Evolutionary conservation across 2,797 vertebrate species (phyloP), one percentile per base, ranked within the genome.

Genomic region (Alauda arvensis): DNA sequence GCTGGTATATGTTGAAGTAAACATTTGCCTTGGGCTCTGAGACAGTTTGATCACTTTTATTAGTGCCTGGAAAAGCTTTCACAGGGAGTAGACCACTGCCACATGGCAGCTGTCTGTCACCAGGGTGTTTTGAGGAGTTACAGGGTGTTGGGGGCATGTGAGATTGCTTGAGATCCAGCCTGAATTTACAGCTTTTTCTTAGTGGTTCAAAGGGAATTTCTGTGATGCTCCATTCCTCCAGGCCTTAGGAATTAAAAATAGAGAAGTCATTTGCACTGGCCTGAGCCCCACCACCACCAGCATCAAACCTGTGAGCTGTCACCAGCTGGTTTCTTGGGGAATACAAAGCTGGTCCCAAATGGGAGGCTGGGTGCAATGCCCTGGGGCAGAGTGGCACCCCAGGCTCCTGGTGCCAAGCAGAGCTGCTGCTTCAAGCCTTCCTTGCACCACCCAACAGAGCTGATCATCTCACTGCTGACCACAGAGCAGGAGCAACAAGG

Each of bases 281-380:
- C 12, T 77, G 39, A 79, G n/a, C 18, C 28, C 12, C 1, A 0
- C 14, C 17, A 26, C 9, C 8, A 19, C 15, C 23, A 42, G 8
- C 42, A 13, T 17, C 56, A 83, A 51, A 34, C 19, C 31, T 79
- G 29, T 48, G 21, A 75, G 42, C 7, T 17, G 4, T 56, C 9
- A 1, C 33, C 14, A 19, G 2, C 1, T 56, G 39, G 5, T 42
- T 78, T 34, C 34, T 83, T 49, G 5, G 28, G 71, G 34, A 43
- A 31, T 29, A 14, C 14, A 28, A 42, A 70, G 9, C 3, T 69
- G 19, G 7, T 85, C 17, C n/a, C 39, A 15, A 45, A 79, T 8
- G 4, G 12, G 31, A 53, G 0, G 1, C 7, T 0, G 0, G 17
- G 13, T 71, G 17, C 4, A 6, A n/a, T n/a, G 34, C 13, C 14